Base-by-base conservation (phyloP, 2,113 vertebrate species). In the Rhizomys pruinosus region DNA sequence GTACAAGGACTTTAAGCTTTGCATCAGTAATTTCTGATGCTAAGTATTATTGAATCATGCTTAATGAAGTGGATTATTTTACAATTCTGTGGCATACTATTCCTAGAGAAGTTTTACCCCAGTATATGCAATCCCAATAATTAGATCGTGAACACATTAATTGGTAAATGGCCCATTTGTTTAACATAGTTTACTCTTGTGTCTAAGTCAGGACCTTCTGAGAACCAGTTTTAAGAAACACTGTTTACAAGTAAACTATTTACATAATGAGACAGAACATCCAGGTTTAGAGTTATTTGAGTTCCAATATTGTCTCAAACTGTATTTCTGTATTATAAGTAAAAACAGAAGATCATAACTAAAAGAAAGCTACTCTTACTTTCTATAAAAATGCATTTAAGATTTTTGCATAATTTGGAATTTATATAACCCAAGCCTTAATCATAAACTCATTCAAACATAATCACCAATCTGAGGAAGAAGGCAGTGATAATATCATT, bases 381-480 rank as follows among this genome's bases (percentile, higher is more conserved):
- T 93, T 87, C 39, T 68, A 59, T n/a, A 7, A 87, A 73, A 12
- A n/a, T 66, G 3, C 71, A 81, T 80, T 2, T 42, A 85, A 44
- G 47, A 63, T 92, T 93, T 89, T n/a, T 76, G 22, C 3, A 77
- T 91, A n/a, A 71, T 68, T 96, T 96, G 19, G 5, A 92, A 84
- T 74, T 96, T 77, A 84, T 72, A 78, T 79, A 10, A 88, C 22
- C 17, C 12, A 84, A 32, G 39, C 86, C 87, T 73, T 69, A 90
- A 87, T 87, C 59, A 74, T 79, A 80, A 89, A 2, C 66, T 92
- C 2, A 80, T n/a, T 87, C 63, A 69, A 64, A 71, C 90, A 74
- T n/a, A 66, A 71, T 92, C 95, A 71, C 72, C 66, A 89, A 86
- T 91, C 87, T 72, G 16, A 39, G 37, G n/a, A 94, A 55, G 39